phyloP scores from a whole-genome alignment of 2,888 invertebrate species.

The Plusia festucae region DNA sequence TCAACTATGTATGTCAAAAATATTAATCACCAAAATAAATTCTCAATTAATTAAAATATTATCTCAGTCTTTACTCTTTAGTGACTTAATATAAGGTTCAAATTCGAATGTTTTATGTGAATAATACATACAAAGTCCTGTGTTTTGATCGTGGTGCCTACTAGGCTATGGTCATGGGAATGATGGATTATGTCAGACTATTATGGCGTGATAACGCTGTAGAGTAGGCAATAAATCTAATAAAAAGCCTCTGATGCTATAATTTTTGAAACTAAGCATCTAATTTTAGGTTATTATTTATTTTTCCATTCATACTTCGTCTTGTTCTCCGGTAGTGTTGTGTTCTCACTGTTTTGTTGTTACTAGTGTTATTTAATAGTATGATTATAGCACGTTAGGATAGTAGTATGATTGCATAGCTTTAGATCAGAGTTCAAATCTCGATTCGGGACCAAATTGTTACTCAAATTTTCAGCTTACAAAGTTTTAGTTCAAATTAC shows the following conservation, averaged over 20 bases:
- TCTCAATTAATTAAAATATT: not conserved
- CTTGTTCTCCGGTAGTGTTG: slow-evolving; percentile 2
- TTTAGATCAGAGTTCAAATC: not conserved
- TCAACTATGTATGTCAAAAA: slow-evolving; percentile 11
- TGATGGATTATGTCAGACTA: slow-evolving; percentile 57
- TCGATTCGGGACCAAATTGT: not conserved
- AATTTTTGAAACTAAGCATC: slow-evolving; percentile 56
- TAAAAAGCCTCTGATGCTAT: slow-evolving; percentile 62
- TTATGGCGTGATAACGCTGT: slow-evolving; percentile 65
- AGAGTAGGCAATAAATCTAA: slow-evolving; percentile 66
- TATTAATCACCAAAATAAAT: not conserved
- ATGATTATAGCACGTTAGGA: not conserved
- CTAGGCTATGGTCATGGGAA: slow-evolving; percentile 54
- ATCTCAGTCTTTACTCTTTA: rapidly evolving
- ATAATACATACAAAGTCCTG: not conserved
- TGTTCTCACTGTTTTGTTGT: not conserved
- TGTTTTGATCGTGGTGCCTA: slow-evolving; percentile 12
- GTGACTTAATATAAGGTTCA: not conserved
- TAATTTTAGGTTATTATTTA: slow-evolving; percentile 50
- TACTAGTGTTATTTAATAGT: not conserved
- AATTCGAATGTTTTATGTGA: not conserved
- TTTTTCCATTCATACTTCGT: slow-evolving; percentile 34
- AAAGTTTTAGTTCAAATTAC: too few species aligned
- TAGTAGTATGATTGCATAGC: not conserved
- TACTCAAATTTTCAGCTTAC: too few species aligned